Conservation (phyloP, 1,140 invertebrate species). For the Oreohelix idahoensis region DNA sequence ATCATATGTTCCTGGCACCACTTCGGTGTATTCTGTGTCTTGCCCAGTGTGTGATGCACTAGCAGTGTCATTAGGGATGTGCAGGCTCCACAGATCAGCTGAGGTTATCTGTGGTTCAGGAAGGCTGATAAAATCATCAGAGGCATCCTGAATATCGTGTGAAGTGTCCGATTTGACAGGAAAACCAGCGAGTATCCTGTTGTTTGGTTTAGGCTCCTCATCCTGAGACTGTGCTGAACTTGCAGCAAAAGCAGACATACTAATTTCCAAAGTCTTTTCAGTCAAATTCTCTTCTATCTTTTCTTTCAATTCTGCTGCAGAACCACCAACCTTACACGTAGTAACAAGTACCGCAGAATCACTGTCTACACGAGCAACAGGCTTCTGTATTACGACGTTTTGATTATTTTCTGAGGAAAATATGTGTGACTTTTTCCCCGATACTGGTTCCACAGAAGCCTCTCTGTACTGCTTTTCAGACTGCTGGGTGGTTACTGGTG, state of each 20-base stretch:
- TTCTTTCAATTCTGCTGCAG: background rate
- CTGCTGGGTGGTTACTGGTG: background rate
- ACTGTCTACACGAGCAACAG: too few relatives aligned
- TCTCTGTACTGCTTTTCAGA: background rate
- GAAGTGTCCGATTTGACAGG: background rate
- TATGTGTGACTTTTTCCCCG: too few relatives aligned
- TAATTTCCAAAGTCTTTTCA: background rate
- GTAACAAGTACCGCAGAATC: background rate
- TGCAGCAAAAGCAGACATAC: background rate
- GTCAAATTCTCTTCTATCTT: background rate
- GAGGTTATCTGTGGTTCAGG: background rate
- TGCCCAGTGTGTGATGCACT: background rate
- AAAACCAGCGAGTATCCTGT: background rate
- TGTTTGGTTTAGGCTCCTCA: background rate
- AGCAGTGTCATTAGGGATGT: constrained; percentile 16
- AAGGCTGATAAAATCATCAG: background rate
- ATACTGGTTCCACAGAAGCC: background rate
- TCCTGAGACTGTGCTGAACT: background rate
- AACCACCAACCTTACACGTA: background rate
- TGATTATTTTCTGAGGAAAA: too few relatives aligned
- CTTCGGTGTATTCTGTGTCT: background rate
- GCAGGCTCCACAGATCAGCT: constrained; percentile 26
- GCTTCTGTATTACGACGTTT: too few relatives aligned
- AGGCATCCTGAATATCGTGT: background rate
- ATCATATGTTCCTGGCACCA: background rate